Evolutionary conservation across 2,113 vertebrate genomes (phyloP).

Genomic region (Peromyscus californicus): DNA sequence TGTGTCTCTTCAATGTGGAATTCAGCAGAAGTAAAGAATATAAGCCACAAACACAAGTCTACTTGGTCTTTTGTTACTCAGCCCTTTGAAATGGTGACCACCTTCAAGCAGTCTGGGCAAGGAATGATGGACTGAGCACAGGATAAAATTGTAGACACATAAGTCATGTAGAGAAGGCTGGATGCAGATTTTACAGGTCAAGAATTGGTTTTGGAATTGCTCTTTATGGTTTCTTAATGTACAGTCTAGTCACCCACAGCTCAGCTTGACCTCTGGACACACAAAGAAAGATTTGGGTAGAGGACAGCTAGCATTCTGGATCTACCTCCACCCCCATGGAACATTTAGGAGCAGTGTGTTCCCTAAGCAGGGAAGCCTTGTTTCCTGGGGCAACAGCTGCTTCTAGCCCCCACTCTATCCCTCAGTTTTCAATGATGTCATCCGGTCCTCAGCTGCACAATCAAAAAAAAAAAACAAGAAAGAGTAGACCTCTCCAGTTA

Average conservation of each 20-base stretch:
- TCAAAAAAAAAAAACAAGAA: background rate
- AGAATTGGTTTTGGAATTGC: slow-evolving; percentile 38
- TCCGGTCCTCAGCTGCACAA: slow-evolving; percentile 67
- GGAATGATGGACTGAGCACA: background rate
- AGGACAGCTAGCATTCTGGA: slow-evolving; percentile 67
- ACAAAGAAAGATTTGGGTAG: slow-evolving; percentile 51
- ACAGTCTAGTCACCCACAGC: slow-evolving; percentile 24
- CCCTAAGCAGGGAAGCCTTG: background rate
- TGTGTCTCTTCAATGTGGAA: background rate
- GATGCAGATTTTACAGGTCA: slow-evolving; percentile 30
- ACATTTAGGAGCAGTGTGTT: slow-evolving; percentile 35
- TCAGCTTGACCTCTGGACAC: slow-evolving; percentile 53
- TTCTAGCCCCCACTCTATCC: slow-evolving; percentile 27
- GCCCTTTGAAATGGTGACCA: background rate
- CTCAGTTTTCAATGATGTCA: slow-evolving; percentile 72
- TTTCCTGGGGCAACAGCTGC: slow-evolving; percentile 75
- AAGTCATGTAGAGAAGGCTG: background rate
- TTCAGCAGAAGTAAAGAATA: background rate
- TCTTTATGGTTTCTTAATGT: slow-evolving; percentile 36
- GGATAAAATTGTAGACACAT: background rate
- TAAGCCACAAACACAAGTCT: background rate
- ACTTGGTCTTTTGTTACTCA: background rate
- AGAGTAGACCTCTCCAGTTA: slow-evolving; percentile 33
- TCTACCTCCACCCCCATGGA: slow-evolving; percentile 27
- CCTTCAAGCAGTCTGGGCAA: background rate